Conservation (phyloP, 2,797 vertebrate genomes). For the Naso thynnoides region DNA sequence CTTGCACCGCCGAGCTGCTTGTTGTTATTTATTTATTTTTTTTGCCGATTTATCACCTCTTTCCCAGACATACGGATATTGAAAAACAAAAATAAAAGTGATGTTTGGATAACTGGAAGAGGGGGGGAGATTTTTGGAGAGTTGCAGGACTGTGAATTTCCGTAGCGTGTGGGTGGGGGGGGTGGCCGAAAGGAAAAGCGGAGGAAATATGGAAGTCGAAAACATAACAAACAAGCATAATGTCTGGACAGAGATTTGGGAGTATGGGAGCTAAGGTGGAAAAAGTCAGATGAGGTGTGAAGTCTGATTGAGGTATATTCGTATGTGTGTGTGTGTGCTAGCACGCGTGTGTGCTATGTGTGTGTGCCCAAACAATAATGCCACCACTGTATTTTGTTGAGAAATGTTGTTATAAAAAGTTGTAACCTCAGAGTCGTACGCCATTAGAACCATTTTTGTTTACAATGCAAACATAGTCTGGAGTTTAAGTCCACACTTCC, state of each 20-base stretch:
- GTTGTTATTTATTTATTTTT: slow-evolving; percentile 44
- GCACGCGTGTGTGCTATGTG: slow-evolving; percentile 3
- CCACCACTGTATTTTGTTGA: slow-evolving; percentile 29
- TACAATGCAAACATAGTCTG: not conserved
- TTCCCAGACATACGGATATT: slow-evolving; percentile 59
- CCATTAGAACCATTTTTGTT: slow-evolving; percentile 35
- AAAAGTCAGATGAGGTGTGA: slow-evolving; percentile 60
- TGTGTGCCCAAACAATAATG: slow-evolving; percentile 21
- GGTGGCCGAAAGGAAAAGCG: slow-evolving; percentile 87
- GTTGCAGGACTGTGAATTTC: slow-evolving; percentile 77
- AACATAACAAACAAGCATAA: slow-evolving; percentile 82
- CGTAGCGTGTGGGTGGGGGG: slow-evolving; percentile 66
- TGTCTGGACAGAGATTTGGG: slow-evolving; percentile 85
- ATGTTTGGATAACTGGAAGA: slow-evolving; percentile 80
- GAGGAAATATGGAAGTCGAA: slow-evolving; percentile 85
- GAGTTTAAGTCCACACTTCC: not conserved
- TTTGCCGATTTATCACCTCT: slow-evolving; percentile 47
- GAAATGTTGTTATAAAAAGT: slow-evolving; percentile 30
- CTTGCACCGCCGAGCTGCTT: slow-evolving; percentile 42
- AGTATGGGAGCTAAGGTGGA: slow-evolving; percentile 68
- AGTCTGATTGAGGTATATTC: slow-evolving; percentile 13
- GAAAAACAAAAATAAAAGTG: slow-evolving; percentile 79
- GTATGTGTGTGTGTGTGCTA: slow-evolving; percentile 14
- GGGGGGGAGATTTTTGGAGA: slow-evolving; percentile 49
- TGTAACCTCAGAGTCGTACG: not conserved